These are phyloP conservation scores for Drosophila meridionalis DNA, from an alignment of 2,888 invertebrate genomes.

Conservation along the genomic window DNA sequence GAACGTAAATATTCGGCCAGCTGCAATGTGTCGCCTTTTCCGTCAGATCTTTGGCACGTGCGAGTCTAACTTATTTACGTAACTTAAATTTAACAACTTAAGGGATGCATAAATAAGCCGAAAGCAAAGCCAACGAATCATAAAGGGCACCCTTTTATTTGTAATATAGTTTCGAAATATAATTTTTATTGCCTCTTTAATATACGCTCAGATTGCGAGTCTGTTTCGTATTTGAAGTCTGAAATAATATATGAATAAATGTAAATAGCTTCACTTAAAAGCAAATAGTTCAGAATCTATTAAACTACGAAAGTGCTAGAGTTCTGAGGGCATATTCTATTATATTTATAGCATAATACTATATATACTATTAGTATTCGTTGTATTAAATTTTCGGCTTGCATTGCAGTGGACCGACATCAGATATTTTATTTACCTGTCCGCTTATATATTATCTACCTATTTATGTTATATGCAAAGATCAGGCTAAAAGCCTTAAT, in stretches of 20 bases:
- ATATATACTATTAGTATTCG: too few relatives aligned
- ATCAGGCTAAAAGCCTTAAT: too few relatives aligned
- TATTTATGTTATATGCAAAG: too few relatives aligned
- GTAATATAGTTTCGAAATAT: neutral
- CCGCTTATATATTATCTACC: too few relatives aligned
- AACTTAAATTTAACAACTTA: slow-evolving; percentile 9
- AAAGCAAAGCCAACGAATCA: neutral
- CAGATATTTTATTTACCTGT: too few relatives aligned
- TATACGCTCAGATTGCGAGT: neutral
- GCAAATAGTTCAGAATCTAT: neutral
- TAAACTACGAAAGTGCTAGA: neutral
- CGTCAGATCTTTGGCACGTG: slow-evolving; percentile 24
- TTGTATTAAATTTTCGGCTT: too few relatives aligned
- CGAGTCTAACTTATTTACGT: neutral
- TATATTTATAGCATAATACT: too few relatives aligned
- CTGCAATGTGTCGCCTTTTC: slow-evolving; percentile 22
- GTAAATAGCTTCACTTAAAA: neutral
- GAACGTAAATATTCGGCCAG: slow-evolving; percentile 24
- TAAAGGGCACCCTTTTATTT: neutral
- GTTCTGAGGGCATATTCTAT: neutral
- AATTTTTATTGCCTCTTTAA: slow-evolving; percentile 2
- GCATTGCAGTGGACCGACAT: too few relatives aligned
- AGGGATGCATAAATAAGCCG: slow-evolving; percentile 9
- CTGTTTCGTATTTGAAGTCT: neutral
- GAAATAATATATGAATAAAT: neutral